Evolutionary conservation across 2,797 vertebrate genomes (phyloP).

Genomic region (Sylvia borin): DNA sequence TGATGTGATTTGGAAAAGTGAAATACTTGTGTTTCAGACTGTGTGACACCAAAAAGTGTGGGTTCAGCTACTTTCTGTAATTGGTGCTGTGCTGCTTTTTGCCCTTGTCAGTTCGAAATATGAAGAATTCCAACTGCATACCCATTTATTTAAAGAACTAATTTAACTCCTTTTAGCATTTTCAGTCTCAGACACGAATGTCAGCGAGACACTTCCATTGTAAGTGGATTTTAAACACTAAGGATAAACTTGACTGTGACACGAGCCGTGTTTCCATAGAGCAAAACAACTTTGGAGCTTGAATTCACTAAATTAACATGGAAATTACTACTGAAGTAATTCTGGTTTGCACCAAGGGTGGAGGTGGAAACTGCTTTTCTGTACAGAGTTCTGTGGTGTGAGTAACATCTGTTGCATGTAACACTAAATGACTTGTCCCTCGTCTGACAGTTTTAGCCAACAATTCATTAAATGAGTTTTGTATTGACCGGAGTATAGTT

Average conservation of each 20-base stretch:
- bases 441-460: conserved; percentile 53
- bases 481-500: conserved; percentile 73
- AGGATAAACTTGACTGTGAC: conserved; percentile 39
- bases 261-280: background rate
- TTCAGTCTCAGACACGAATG: conserved; percentile 9
- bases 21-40: conserved; percentile 23
- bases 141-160: conserved; percentile 29
- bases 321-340: conserved; percentile 14
- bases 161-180: conserved; percentile 3
- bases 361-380: conserved; percentile 60
- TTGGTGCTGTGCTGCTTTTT: conserved; percentile 53
- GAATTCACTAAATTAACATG: background rate
- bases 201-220: conserved; percentile 24
- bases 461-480: conserved; percentile 61
- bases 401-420: conserved; percentile 57
- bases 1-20: background rate
- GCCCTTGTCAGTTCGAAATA: conserved; percentile 45
- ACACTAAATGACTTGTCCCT: conserved; percentile 66
- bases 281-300: background rate
- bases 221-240: conserved; percentile 60
- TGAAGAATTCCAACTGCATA: conserved; percentile 22
- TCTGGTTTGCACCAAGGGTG: conserved; percentile 39
- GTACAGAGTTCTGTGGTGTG: conserved; percentile 61
- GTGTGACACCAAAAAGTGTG: background rate
- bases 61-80: conserved; percentile 14